Base-by-base conservation (phyloP, 1,140 invertebrate genomes). In the Brachionus koreanus region DNA sequence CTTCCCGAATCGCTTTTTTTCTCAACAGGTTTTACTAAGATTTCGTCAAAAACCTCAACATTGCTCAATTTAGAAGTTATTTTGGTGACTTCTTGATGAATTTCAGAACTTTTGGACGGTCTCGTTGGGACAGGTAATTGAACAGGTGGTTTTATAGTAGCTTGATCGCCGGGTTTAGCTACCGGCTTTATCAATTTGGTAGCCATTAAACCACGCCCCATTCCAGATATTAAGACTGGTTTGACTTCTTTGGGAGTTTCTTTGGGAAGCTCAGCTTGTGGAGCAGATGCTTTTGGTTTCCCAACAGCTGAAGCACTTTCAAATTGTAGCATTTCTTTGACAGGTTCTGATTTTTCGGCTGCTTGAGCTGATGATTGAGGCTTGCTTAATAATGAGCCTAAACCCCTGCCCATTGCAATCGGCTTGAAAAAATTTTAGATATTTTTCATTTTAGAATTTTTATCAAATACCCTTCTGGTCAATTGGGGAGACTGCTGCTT, bases 1-100 rank as follows among this genome's bases (percentile, higher is more conserved):
- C 69, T 74, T 46, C 69, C 69, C 19, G 42, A 43, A 1, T 74
- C 69, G 39, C 69, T 74, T 74, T 46, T 74, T 46, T 74, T 74
- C 29, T 46, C 39, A 4, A 46, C 39, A 46, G 37, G 69, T 49
- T 74, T 46, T 3, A 74, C 12, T 74, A 46, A 10, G 46, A 74
- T 46, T 49, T 74, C 19, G 9, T 74, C 69, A 5, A 46, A 13
- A 1, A 74, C 33, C 37, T 69, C 65, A 16, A 69, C 65, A 37
- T 12, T 37, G 10, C 33, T 69, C 35, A 69, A 69, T 39, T 37
- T 74, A 12, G 69, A 46, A 33, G 39, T 74, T 9, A 74, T 74
- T 23, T 49, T 42, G 5, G 12, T 13, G 9, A 72, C 37, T 72
- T 72, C 67, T 72, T 72, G 33, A 29, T 46, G 19, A 23, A 46